Evolutionary conservation across 2,113 vertebrate genomes (phyloP).

Genomic region (Cryptoleucopteryx plumbea): DNA sequence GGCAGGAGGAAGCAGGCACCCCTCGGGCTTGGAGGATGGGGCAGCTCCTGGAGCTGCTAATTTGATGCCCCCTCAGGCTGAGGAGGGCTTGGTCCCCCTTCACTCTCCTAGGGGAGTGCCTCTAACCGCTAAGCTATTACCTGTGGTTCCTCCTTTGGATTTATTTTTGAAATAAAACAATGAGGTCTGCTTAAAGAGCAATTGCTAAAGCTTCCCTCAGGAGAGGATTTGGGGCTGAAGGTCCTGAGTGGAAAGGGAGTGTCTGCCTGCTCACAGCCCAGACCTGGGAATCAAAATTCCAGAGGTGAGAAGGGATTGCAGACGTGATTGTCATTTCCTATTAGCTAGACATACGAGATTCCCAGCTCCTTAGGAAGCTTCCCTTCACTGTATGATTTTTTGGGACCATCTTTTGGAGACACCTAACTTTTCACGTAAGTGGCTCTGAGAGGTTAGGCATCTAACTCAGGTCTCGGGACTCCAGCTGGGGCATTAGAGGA

Average conservation of each 20-base stretch:
- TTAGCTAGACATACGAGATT: neutral
- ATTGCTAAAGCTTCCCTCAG: neutral
- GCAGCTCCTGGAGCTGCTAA: constrained; percentile 24
- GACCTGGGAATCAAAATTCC: neutral
- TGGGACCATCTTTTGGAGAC: neutral
- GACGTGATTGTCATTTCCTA: constrained; percentile 4
- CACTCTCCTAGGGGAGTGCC: neutral
- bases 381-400: neutral
- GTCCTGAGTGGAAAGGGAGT: neutral
- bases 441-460: neutral
- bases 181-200: neutral
- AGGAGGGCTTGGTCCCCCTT: neutral
- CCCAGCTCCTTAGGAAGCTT: neutral
- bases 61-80: constrained; percentile 54
- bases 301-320: neutral
- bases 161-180: constrained; percentile 46
- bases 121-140: constrained; percentile 31
- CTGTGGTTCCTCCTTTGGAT: neutral
- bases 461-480: neutral
- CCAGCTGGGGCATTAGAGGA: neutral
- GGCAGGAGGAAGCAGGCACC: neutral
- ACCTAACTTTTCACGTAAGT: neutral
- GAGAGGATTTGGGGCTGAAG: neutral
- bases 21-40: accelerated
- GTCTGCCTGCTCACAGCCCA: neutral